phyloP scores from a whole-genome alignment of 2,113 vertebrate species.

The Ancistrus triradiatus region DNA sequence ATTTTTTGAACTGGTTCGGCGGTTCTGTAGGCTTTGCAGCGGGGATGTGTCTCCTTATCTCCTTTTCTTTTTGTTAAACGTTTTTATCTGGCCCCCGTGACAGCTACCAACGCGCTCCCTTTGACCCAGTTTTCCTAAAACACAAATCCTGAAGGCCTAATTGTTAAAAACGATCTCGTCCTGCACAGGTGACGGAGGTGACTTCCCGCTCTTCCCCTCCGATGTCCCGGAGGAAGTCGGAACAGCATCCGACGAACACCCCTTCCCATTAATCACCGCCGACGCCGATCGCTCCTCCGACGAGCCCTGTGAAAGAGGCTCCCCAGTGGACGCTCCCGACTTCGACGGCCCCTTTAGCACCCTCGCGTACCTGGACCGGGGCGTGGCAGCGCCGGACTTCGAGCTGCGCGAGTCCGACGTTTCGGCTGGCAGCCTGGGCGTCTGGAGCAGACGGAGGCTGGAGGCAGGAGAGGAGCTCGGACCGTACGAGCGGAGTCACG shows the following conservation, averaged over 20 bases:
- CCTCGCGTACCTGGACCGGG: constrained; percentile 59
- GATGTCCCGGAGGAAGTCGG: constrained; percentile 74
- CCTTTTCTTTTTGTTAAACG: constrained; percentile 11
- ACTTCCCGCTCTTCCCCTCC: constrained; percentile 75
- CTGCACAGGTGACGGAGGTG: constrained; percentile 77
- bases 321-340: constrained; percentile 75
- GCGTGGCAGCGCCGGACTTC: constrained; percentile 83
- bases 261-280: constrained; percentile 54
- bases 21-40: too few relatives aligned
- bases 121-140: constrained; percentile 4
- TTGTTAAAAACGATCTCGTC: constrained; percentile 12
- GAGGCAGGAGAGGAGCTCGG: constrained; percentile 85
- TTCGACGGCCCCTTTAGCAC: constrained; percentile 79
- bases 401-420: constrained; percentile 84
- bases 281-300: constrained; percentile 73
- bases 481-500: constrained; percentile 80
- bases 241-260: constrained; percentile 71
- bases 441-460: constrained; percentile 89
- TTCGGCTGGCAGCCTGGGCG: constrained; percentile 77
- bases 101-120: too few relatives aligned
- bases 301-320: constrained; percentile 77
- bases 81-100: constrained; percentile 8
- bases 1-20: too few relatives aligned
- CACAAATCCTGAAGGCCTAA: constrained; percentile 2
- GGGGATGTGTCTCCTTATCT: constrained; percentile 17